Evolutionary conservation across 2,888 invertebrate genomes (phyloP).

Genomic region (Chrysolina haemoptera): DNA sequence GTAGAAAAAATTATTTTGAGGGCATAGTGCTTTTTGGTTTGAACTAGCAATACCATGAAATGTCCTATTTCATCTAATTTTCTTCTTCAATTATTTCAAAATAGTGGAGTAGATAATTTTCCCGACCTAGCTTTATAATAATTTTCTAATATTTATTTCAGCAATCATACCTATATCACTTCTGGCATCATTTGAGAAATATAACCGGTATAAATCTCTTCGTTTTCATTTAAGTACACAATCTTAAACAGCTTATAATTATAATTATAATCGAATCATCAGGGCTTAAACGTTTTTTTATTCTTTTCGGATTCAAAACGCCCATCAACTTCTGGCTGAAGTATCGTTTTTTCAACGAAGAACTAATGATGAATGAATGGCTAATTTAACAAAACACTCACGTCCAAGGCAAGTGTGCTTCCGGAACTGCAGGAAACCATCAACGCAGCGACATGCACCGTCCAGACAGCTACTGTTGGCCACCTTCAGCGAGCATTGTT

Average conservation of each 20-base stretch:
- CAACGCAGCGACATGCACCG: conserved; percentile 87
- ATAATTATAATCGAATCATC: neutral
- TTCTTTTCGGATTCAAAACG: neutral
- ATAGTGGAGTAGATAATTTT: too few species aligned
- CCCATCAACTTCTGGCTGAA: neutral
- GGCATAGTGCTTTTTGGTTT: too few species aligned
- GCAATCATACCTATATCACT: too few species aligned
- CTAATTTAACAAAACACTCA: conserved; percentile 73
- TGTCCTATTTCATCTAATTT: too few species aligned
- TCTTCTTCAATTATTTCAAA: too few species aligned
- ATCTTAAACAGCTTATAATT: neutral
- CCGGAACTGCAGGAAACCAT: conserved; percentile 88
- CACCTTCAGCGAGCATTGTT: conserved; percentile 91
- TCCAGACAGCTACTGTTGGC: conserved; percentile 89
- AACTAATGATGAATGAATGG: neutral
- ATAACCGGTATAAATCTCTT: too few species aligned
- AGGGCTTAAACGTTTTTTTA: neutral
- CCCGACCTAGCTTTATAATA: too few species aligned
- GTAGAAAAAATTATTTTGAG: too few species aligned
- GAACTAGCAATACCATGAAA: too few species aligned
- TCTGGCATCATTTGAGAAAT: too few species aligned
- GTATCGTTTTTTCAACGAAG: neutral
- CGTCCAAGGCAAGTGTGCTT: conserved; percentile 92
- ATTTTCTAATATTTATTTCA: too few species aligned
- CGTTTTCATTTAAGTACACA: too few species aligned